phyloP scores from a whole-genome alignment of 2,797 vertebrate species.

The Sebastes vulpes region DNA sequence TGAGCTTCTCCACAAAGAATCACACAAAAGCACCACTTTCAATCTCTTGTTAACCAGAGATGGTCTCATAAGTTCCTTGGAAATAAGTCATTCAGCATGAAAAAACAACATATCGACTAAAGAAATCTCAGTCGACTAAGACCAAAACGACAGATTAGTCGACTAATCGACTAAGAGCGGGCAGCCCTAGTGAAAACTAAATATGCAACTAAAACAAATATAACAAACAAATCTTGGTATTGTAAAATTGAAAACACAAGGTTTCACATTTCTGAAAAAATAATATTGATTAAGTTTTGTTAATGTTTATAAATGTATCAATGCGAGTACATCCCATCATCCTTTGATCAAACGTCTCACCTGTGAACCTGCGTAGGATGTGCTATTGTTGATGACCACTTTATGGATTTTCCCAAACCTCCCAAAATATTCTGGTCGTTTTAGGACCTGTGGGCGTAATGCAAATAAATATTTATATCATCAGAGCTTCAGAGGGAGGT shows the following conservation, averaged over 20 bases:
- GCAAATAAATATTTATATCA: background rate
- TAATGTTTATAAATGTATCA: background rate
- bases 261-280: background rate
- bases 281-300: too few species aligned
- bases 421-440: conserved; percentile 99
- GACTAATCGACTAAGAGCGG: too few species aligned
- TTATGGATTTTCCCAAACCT: conserved; percentile 99
- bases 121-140: too few species aligned
- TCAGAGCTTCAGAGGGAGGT: background rate
- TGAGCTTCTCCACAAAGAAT: too few species aligned
- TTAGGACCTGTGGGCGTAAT: conserved; percentile 91
- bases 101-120: too few species aligned
- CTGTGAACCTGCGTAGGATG: conserved; percentile 99
- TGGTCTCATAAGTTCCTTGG: too few species aligned
- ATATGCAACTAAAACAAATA: background rate
- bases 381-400: conserved; percentile 99
- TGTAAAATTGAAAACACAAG: background rate
- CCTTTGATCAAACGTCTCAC: conserved; percentile 76
- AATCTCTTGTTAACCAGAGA: too few species aligned
- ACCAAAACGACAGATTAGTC: too few species aligned
- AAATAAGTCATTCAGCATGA: too few species aligned
- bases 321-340: background rate
- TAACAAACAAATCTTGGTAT: background rate
- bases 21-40: too few species aligned
- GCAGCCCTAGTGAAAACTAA: too few species aligned